Evolutionary conservation across 2,888 invertebrate genomes (phyloP).

Genomic region (Heliconius ethilla): DNA sequence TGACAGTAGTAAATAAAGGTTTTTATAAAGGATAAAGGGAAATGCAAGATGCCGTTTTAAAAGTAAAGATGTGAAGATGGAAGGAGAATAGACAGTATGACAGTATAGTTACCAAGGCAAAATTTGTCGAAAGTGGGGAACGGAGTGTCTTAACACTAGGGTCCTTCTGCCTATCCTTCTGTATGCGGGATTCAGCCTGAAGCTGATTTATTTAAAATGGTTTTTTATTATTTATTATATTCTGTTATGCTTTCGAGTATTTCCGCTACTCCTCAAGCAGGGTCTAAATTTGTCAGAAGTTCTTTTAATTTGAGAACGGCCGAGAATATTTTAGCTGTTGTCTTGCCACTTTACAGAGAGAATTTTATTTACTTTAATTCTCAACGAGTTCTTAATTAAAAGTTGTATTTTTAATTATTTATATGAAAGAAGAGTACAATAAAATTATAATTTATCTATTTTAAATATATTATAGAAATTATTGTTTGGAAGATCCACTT

Average conservation of each 20-base stretch:
- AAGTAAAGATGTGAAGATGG: not conserved
- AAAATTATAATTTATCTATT: too few relatives aligned
- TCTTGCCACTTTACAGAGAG: not conserved
- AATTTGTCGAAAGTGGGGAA: too few relatives aligned
- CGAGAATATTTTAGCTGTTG: not conserved
- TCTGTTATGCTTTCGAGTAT: not conserved
- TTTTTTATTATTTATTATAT: not conserved
- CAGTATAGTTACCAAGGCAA: too few relatives aligned
- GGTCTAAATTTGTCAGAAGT: not conserved
- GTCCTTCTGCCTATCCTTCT: too few relatives aligned
- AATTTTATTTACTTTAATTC: not conserved
- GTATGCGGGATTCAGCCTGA: too few relatives aligned
- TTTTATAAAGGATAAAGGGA: not conserved
- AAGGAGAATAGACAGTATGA: not conserved
- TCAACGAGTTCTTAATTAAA: constrained; percentile 3
- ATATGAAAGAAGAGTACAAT: too few relatives aligned
- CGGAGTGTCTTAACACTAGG: too few relatives aligned
- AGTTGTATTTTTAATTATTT: not conserved
- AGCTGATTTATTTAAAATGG: too few relatives aligned
- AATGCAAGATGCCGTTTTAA: not conserved
- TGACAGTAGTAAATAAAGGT: not conserved
- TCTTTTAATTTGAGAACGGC: constrained; percentile 6
- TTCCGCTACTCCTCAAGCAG: not conserved
- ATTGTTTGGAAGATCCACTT: too few relatives aligned
- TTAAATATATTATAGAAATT: too few relatives aligned